A percentile compares a stretch with the other conserved stretches of the same genome.
Evolutionary conservation across 2,113 vertebrate genomes (phyloP).

Genomic region (Barnardius zonarius): DNA sequence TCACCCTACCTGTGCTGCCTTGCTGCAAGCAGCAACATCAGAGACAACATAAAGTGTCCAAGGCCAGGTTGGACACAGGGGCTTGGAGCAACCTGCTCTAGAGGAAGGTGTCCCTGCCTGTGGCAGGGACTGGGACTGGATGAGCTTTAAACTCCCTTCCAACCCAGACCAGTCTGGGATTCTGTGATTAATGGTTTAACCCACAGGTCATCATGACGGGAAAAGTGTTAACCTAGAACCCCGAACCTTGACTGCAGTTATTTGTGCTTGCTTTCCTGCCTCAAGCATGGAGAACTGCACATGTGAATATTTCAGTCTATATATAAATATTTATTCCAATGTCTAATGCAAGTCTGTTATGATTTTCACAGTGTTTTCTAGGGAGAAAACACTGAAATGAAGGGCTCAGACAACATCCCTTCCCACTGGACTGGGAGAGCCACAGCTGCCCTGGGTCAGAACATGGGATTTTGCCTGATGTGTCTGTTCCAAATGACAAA

Average conservation of each 20-base stretch:
- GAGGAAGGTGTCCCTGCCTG: not conserved
- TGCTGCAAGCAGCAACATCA: fast-evolving
- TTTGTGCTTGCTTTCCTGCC: not conserved
- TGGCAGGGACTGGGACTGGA: not conserved
- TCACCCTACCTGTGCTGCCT: not conserved
- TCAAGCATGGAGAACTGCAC: not conserved
- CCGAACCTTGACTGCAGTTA: not conserved
- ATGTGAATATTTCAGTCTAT: not conserved
- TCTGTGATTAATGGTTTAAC: not conserved
- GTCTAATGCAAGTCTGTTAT: not conserved
- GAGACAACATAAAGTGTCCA: not conserved
- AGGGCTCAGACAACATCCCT: not conserved
- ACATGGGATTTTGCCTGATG: not conserved
- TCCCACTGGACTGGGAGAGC: too few species aligned
- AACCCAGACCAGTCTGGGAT: not conserved
- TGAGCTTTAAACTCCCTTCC: not conserved
- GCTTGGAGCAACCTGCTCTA: not conserved
- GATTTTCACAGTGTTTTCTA: not conserved
- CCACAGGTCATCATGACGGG: not conserved
- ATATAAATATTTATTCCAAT: not conserved
- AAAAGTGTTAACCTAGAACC: not conserved
- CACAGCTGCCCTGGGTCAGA: not conserved
- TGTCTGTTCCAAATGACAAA: not conserved
- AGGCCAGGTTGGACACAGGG: not conserved
- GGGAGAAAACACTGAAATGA: not conserved